Conservation (phyloP, 2,888 invertebrate genomes). For the Matsumyia berberina region DNA sequence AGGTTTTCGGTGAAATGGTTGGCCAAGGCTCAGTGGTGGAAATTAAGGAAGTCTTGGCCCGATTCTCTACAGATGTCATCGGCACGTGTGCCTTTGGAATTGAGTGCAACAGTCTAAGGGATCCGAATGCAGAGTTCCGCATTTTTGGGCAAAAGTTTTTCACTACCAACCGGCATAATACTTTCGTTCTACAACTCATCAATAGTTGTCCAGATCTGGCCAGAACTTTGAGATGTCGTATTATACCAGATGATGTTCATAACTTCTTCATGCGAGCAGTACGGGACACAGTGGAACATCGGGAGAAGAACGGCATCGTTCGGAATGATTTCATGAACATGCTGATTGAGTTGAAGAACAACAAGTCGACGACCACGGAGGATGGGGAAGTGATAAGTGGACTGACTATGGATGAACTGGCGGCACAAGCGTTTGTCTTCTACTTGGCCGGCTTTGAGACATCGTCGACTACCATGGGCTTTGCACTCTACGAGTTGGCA, state of each 20-base stretch:
- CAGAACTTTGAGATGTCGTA: conserved; percentile 78
- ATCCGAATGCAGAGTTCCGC: conserved; percentile 83
- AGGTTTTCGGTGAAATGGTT: conserved; percentile 20
- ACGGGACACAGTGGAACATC: conserved; percentile 81
- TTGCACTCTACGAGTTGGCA: conserved; percentile 83
- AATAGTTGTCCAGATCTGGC: conserved; percentile 78
- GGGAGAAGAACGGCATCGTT: conserved; percentile 83
- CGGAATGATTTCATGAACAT: conserved; percentile 87
- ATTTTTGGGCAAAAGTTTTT: conserved; percentile 78
- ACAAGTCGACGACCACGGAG: conserved; percentile 80
- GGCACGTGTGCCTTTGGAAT: conserved; percentile 85
- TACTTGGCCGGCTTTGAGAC: conserved; percentile 87
- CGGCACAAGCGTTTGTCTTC: conserved; percentile 82
- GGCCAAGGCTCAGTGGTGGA: conserved; percentile 80
- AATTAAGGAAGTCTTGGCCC: conserved; percentile 83
- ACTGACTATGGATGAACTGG: conserved; percentile 79
- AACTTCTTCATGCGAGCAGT: conserved; percentile 84
- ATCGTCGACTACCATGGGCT: conserved; percentile 87
- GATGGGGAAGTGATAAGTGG: conserved; percentile 48
- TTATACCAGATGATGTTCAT: conserved; percentile 78
- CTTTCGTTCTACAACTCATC: background rate
- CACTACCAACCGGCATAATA: background rate
- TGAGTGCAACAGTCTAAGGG: conserved; percentile 83
- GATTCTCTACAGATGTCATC: conserved; percentile 85
- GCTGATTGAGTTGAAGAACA: conserved; percentile 85